Evolutionary conservation across 2,113 vertebrate species (phyloP).

Genomic region (Alouatta palliata): DNA sequence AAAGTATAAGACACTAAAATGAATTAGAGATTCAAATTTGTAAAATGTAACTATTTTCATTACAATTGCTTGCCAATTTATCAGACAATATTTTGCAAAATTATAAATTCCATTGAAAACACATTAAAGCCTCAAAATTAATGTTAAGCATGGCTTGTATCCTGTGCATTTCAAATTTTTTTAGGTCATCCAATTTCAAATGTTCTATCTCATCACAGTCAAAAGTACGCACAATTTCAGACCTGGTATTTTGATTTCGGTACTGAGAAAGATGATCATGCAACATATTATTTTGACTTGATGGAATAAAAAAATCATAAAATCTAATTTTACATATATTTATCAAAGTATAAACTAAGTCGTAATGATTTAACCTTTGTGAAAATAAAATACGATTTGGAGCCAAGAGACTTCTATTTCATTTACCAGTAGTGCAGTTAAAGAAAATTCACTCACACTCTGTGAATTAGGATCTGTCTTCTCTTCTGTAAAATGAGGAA

Average conservation of each 20-base stretch:
- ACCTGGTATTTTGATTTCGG: not conserved
- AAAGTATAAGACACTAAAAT: not conserved
- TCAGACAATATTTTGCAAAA: not conserved
- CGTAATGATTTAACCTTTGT: not conserved
- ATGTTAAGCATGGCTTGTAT: not conserved
- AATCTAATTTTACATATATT: conserved; percentile 39
- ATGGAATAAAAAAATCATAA: not conserved
- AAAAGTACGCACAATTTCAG: not conserved
- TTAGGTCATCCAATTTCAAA: not conserved
- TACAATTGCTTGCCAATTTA: not conserved
- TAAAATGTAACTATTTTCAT: not conserved
- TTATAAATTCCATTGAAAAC: not conserved
- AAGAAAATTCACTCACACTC: not conserved
- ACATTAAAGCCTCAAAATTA: not conserved
- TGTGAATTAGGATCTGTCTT: not conserved
- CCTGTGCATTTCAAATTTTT: not conserved
- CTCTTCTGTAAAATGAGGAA: not conserved
- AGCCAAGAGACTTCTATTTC: not conserved
- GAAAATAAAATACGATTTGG: not conserved
- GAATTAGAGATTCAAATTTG: not conserved
- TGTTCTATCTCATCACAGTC: not conserved
- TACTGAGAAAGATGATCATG: not conserved
- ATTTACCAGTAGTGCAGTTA: not conserved
- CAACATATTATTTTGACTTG: not conserved
- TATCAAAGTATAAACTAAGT: not conserved